Percentiles rank a stretch among this genome's conserved stretches.
Conservation (phyloP, 2,888 invertebrate species). For the Nysson spinosus region DNA sequence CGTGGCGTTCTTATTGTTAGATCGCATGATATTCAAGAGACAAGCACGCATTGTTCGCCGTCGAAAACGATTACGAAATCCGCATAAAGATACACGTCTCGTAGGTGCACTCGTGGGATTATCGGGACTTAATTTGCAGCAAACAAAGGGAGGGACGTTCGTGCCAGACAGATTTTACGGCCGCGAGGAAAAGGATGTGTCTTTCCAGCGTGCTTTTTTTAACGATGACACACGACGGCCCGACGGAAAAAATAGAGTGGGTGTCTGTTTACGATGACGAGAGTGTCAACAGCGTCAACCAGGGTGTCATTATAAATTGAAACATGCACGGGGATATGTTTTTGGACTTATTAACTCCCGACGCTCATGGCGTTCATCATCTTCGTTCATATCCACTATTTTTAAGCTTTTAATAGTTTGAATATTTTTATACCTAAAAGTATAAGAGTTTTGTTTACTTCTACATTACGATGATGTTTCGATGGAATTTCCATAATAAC, state of each 20-base stretch:
- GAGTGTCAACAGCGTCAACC: conserved; percentile 23
- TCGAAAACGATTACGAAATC: not conserved
- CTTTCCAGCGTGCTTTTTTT: conserved; percentile 18
- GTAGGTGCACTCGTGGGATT: conserved; percentile 7
- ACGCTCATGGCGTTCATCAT: no score
- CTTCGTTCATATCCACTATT: no score
- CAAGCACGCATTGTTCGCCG: conserved; percentile 3
- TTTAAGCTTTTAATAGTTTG: no score
- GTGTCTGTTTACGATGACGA: conserved; percentile 25
- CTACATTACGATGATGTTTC: no score
- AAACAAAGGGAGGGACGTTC: conserved; percentile 35
- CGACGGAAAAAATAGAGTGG: conserved; percentile 19
- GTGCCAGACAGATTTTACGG: conserved; percentile 47
- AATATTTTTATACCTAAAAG: no score
- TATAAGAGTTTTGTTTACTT: no score
- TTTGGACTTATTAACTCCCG: no score
- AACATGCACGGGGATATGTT: no score
- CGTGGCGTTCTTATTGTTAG: no score
- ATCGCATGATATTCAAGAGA: no score
- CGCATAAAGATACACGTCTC: not conserved
- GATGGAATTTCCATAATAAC: no score
- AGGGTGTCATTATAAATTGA: conserved; percentile 7
- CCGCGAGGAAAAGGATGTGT: conserved; percentile 13
- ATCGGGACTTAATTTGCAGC: conserved; percentile 38
- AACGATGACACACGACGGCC: conserved; percentile 24